A percentile compares a stretch with the other conserved stretches of the same genome.
Conservation (phyloP, 2,113 vertebrate genomes). For the Ciconia boyciana region DNA sequence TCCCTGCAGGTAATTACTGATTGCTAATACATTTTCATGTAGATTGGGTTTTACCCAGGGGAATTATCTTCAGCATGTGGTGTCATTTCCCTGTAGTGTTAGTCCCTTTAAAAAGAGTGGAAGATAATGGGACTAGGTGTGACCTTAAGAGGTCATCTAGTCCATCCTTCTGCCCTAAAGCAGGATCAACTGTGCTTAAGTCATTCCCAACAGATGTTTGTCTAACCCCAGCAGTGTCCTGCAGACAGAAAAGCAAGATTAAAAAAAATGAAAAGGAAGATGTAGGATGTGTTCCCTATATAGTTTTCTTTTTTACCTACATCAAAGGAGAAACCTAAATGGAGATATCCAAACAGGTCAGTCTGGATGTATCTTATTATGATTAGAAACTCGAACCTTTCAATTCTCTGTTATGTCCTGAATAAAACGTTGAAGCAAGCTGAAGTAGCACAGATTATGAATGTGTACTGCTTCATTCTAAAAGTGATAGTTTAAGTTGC, state of each 20-base stretch:
- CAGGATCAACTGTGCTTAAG: conserved; percentile 23
- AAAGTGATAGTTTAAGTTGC: neutral
- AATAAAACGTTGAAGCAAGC: neutral
- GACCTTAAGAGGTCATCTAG: neutral
- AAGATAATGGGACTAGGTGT: conserved; percentile 40
- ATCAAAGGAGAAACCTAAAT: neutral
- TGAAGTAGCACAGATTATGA: neutral
- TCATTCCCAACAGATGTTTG: conserved; percentile 4
- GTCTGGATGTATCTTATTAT: accelerated
- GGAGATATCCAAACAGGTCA: neutral
- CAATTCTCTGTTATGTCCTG: neutral
- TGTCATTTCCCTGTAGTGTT: neutral
- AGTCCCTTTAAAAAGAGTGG: neutral
- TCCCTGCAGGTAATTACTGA: neutral
- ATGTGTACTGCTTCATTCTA: neutral
- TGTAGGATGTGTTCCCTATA: neutral
- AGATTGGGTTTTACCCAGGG: neutral
- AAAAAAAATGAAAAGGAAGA: neutral
- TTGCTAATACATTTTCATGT: neutral
- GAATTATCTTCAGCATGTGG: neutral
- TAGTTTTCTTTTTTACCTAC: neutral
- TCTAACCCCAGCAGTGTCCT: neutral
- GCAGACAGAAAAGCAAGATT: neutral
- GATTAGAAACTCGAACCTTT: neutral
- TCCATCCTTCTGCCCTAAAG: conserved; percentile 18